Conservation (phyloP, 1,140 invertebrate genomes). For the Neotoxoptera formosana region DNA sequence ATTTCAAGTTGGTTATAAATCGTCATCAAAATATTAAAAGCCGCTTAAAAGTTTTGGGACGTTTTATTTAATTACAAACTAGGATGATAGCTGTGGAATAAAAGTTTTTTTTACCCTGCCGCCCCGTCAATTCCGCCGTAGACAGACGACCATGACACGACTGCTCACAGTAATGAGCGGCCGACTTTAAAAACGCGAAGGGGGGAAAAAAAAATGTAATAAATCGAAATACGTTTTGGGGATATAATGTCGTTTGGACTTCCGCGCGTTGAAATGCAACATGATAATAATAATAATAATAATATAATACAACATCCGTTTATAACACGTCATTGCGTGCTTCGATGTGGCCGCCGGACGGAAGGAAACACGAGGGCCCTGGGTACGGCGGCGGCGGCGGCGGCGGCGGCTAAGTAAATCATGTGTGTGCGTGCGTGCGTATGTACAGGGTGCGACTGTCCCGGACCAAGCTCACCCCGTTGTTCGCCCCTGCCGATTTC, state of each 20-base stretch:
- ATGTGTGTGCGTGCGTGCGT: background rate
- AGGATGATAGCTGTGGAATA: background rate
- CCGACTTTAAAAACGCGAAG: background rate
- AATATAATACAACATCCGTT: background rate
- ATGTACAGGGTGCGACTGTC: background rate
- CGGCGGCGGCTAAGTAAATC: background rate
- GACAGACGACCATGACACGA: background rate
- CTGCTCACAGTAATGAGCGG: slow-evolving; percentile 5
- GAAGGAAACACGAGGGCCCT: background rate
- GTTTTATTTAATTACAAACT: slow-evolving; percentile 15
- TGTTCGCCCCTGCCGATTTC: background rate
- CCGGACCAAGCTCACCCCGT: background rate
- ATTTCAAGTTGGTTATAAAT: background rate
- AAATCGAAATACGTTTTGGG: slow-evolving; percentile 1
- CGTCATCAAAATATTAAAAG: background rate
- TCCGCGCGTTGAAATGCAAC: background rate
- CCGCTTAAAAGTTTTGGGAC: background rate
- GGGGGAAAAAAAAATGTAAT: background rate
- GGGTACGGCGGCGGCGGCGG: no score
- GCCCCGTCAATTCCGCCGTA: background rate
- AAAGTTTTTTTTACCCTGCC: background rate
- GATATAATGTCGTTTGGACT: background rate
- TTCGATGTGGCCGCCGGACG: background rate
- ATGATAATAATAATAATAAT: no score
- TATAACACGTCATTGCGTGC: background rate